Evolutionary conservation across 2,797 vertebrate genomes (phyloP).

Genomic region (Myotis daubentonii): DNA sequence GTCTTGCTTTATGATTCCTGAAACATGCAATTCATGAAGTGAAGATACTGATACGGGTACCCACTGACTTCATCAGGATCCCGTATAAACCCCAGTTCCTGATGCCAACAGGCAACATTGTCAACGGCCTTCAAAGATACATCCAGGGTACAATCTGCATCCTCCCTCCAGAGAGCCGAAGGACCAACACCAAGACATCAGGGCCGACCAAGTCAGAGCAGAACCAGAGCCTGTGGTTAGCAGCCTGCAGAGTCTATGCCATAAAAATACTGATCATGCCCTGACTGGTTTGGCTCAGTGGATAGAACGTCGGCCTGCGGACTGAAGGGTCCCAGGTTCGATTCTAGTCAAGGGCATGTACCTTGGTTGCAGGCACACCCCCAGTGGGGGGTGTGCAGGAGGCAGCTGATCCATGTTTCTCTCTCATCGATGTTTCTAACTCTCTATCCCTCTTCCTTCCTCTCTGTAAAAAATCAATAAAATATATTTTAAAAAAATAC

Average conservation of each 20-base stretch:
- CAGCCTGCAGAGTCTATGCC: rapidly evolving
- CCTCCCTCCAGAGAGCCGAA: neutral
- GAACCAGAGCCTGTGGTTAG: neutral
- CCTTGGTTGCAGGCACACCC: too few relatives aligned
- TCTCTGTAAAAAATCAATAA: too few relatives aligned
- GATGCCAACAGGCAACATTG: neutral
- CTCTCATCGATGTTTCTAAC: too few relatives aligned
- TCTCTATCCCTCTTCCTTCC: too few relatives aligned
- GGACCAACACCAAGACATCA: neutral
- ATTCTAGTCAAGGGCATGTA: too few relatives aligned
- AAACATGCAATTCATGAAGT: constrained; percentile 52
- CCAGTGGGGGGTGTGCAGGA: too few relatives aligned
- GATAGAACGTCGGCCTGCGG: too few relatives aligned
- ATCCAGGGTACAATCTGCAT: neutral
- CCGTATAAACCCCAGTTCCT: neutral
- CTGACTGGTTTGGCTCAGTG: too few relatives aligned
- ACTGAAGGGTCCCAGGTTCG: too few relatives aligned
- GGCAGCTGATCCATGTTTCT: too few relatives aligned
- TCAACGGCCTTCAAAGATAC: neutral
- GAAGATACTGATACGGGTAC: neutral
- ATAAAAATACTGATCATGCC: neutral
- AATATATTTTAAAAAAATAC: too few relatives aligned
- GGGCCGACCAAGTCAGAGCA: neutral
- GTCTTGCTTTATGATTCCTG: constrained; percentile 93
- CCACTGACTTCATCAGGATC: neutral